Conservation (phyloP, 2,113 vertebrate species). For the Steatornis caripensis region DNA sequence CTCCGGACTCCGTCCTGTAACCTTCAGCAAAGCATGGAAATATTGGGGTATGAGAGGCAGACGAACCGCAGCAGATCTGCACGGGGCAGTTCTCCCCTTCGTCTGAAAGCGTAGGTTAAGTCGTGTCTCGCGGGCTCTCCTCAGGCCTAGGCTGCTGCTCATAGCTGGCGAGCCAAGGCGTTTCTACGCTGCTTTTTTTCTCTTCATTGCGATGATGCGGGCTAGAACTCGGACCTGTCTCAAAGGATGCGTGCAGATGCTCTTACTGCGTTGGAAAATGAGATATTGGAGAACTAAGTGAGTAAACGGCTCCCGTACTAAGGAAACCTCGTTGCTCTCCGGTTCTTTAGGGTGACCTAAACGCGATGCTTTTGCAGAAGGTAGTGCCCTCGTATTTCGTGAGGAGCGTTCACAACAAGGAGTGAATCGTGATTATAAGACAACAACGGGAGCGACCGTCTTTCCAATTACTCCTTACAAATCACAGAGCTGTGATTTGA, state of each 20-base stretch:
- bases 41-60: not conserved
- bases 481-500: not conserved
- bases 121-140: not conserved
- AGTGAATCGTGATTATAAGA: not conserved
- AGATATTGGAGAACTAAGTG: not conserved
- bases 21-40: not conserved
- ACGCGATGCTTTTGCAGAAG: too few relatives aligned
- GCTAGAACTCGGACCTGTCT: not conserved
- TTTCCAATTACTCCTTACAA: not conserved
- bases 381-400: not conserved
- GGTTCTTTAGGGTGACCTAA: not conserved
- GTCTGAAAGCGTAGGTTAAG: not conserved
- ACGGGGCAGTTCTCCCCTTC: not conserved
- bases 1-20: not conserved
- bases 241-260: not conserved
- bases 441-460: not conserved
- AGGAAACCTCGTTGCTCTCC: not conserved
- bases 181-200: too few relatives aligned
- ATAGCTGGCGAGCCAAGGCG: accelerated
- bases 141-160: not conserved
- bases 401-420: not conserved
- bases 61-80: not conserved
- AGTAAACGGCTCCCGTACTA: not conserved
- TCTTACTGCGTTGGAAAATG: not conserved
- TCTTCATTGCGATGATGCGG: not conserved